Percentiles rank a stretch among this genome's conserved stretches.
phyloP scores from a whole-genome alignment of 2,888 invertebrate genomes.

The Synanthedon vespiformis region DNA sequence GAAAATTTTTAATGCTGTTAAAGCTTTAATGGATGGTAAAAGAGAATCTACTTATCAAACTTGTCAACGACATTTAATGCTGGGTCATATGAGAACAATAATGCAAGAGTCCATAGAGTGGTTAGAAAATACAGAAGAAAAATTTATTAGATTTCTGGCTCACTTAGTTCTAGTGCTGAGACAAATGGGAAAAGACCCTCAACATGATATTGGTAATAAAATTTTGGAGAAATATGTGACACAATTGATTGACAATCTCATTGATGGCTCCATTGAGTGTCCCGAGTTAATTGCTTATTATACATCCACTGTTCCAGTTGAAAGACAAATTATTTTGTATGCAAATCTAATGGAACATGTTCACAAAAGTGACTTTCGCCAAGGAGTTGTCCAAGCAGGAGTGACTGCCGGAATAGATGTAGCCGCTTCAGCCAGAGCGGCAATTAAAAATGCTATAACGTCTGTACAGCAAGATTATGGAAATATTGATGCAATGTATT shows the following conservation, averaged over 20 bases:
- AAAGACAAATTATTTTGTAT: conserved; percentile 68
- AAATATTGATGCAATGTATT: conserved; percentile 69
- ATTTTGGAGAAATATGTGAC: conserved; percentile 81
- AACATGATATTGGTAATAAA: conserved; percentile 78
- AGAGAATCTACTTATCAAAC: conserved; percentile 76
- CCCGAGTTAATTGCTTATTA: conserved; percentile 88
- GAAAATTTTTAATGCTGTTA: conserved; percentile 55
- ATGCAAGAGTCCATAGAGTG: conserved; percentile 78
- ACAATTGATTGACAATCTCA: conserved; percentile 72
- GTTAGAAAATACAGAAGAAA: conserved; percentile 66
- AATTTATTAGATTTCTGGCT: conserved; percentile 83
- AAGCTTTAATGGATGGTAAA: conserved; percentile 64
- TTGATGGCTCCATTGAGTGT: conserved; percentile 71
- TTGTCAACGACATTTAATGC: conserved; percentile 87
- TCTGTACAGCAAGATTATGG: conserved; percentile 60
- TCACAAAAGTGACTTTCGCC: conserved; percentile 74
- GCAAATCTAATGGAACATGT: conserved; percentile 78
- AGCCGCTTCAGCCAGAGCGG: conserved; percentile 84
- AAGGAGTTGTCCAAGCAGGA: conserved; percentile 77
- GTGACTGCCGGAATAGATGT: conserved; percentile 83
- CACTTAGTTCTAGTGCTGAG: conserved; percentile 88
- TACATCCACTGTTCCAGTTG: conserved; percentile 78
- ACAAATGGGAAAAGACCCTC: conserved; percentile 79
- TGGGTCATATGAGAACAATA: conserved; percentile 81
- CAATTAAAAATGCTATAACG: conserved; percentile 79